Base-by-base conservation (phyloP, 2,113 vertebrate species). In the Elaphurus davidianus region DNA sequence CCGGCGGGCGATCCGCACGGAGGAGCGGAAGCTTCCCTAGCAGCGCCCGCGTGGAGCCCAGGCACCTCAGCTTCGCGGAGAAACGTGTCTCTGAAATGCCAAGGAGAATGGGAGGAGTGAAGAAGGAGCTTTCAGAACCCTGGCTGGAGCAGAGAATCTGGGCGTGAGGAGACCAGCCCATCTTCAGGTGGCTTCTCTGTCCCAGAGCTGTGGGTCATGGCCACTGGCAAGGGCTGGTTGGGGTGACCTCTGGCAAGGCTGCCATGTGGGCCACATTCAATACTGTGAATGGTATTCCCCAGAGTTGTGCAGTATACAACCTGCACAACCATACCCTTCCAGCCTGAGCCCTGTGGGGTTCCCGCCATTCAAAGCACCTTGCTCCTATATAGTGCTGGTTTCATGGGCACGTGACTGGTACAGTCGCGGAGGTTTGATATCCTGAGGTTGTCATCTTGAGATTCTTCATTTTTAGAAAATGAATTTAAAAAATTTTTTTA, bases 21-120 rank as follows among this genome's bases (percentile, higher is more conserved):
- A 91, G n/a, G 60, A 98, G 92, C 83, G 19, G 96, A 97, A 97
- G 97, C 83, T n/a, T 97, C 93, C 96, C 78, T 92, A 92, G 90
- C 95, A 90, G 91, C 52, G 2, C 94, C 85, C 1, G 50, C 19
- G 8, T 47, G 92, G 82, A 59, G 90, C 94, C 86, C 1, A 0
- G 97, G 95, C 96, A 91, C 92, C 94, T 78, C 45, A 1, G 81
- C 23, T 93, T 91, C 71, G 0, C 6, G 2, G 50, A 94, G 55
- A 93, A 94, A 79, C 16, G 16, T 23, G 91, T 93, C 91, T 94
- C 96, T 10, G 54, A 94, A 96, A 96, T 27, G 50, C 97, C 93
- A 95, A 92, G 76, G 84, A 98, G 92, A 74, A 89, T 25, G 85
- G 57, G 52, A 43, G 89, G 55, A 45, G n/a, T 14, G 17, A 12